Evolutionary conservation across 1,140 invertebrate species (phyloP), one percentile per base, ranked within the genome.

Genomic region (Drosophila paulistorum): DNA sequence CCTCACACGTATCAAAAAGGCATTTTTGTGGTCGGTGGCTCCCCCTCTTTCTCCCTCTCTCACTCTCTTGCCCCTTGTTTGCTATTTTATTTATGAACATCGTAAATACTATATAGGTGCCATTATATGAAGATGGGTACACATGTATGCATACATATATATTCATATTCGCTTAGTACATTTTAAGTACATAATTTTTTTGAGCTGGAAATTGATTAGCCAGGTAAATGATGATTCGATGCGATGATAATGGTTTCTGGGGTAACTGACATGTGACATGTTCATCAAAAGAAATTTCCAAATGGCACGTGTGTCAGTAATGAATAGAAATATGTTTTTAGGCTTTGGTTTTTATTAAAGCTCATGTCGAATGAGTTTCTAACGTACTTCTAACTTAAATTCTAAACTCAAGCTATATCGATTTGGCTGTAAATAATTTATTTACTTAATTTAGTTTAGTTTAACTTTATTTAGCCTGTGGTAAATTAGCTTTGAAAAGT

Each of bases 1-100:
- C 77, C 73, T 73, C 65, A 79, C 77, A 79, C 77, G 77, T 79
- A 72, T 77, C 59, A 68, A 48, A 17, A 54, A 71, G 48, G 62
- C 41, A 37, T 70, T 74, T 70, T 61, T 58, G 45, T 57, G 45
- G 45, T 62, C 37, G 39, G 55, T 61, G 68, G 41, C 13, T 58
- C 26, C 4, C 26, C 4, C 26, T 30, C 26, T 54, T 20, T 11
- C 10, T 54, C 20, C 26, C 20, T 48, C 17, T 20, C 45, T 57
- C 54, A 7, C 26, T 4, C 26, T 14, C 33, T 11, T 20, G 13
- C 23, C 51, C n/a, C 39, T 42, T 54, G 65, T 77, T 78, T 79
- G 74, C 66, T 51, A 67, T 70, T 77, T 77, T 79, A 77, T 79
- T 79, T 79, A 79, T 79, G 77, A 79, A 63, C 74, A 71, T 79